Evolutionary conservation across 2,888 invertebrate species (phyloP), one percentile per base, ranked within the genome.

Genomic region (Phyto melanocephala): DNA sequence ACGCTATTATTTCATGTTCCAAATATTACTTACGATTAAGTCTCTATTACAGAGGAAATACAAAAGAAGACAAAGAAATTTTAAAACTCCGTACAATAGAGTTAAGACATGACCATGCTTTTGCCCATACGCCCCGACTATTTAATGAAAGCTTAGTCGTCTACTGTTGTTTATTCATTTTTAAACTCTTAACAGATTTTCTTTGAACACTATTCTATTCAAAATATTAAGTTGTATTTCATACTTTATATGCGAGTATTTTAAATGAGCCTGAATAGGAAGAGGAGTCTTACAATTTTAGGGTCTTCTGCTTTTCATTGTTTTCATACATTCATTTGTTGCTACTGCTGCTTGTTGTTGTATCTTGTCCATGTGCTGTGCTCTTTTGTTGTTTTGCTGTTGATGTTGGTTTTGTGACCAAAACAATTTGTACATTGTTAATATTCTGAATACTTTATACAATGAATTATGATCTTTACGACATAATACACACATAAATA

Each of bases 381-480:
- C 54, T 15, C 47, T 58, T 13, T 28, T 62, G 47, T 62, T 40
- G 35, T 62, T 13, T 63, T 74, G 42, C 28, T 71, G 22, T 45
- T 60, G 50, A 37, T 56, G 74, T 68, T 72, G 60, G 56, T 37
- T 67, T 79, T 82, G 82, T 79, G 82, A 79, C 71, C 75, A 76
- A 79, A 82, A 79, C 79, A 82, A 82, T 82, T 82, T 82, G 82
- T 82, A 76, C 71, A 62, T 82, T 79, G 79, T 82, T 79, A 82
- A 70, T 79, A 76, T 82, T 82, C 71, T 79, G 79, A 82, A 82
- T 82, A 82, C 67, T 82, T 82, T 82, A 82, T 75, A 76, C 79
- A 82, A 79, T 82, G 75, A 82, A 82, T 82, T 79, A 82, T 79
- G 82, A 82, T 79, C 79, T 82, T 79, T 82, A 82, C 78, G 81